Conservation (phyloP, 2,888 invertebrate genomes). For the Exocentrus adspersus region DNA sequence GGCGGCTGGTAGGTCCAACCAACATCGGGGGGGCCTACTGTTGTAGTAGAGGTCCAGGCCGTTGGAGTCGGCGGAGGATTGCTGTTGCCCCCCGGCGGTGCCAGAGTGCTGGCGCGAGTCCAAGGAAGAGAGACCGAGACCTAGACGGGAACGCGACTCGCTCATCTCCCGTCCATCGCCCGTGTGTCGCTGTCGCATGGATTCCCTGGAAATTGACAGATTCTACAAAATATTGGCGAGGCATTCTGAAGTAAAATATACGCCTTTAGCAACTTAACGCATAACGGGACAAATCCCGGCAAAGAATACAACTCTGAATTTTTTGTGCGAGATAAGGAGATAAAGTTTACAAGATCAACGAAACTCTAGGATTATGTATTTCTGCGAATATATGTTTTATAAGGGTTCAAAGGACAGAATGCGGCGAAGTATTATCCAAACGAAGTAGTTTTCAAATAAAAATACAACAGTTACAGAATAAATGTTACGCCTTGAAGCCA, state of each 20-base stretch:
- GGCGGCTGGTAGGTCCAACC: conserved; percentile 82
- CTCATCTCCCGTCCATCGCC: conserved; percentile 85
- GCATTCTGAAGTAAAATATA: too few relatives aligned
- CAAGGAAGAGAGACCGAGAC: conserved; percentile 74
- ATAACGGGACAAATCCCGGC: too few relatives aligned
- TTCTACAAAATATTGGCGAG: too few relatives aligned
- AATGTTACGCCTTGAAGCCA: too few relatives aligned
- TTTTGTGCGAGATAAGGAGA: neutral
- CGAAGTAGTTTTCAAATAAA: too few relatives aligned
- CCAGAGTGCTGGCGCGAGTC: conserved; percentile 51
- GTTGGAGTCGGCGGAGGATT: conserved; percentile 64
- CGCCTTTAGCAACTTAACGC: too few relatives aligned
- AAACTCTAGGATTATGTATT: neutral
- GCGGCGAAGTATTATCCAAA: too few relatives aligned
- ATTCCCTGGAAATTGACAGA: conserved; percentile 53
- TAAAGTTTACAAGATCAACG: neutral
- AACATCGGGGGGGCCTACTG: conserved; percentile 70
- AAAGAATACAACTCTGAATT: neutral
- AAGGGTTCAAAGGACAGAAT: too few relatives aligned
- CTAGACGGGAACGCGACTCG: conserved; percentile 78
- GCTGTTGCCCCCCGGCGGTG: conserved; percentile 55
- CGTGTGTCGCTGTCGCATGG: conserved; percentile 67
- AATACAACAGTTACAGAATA: too few relatives aligned
- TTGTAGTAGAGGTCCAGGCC: conserved; percentile 82
- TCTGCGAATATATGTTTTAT: neutral